Conservation (phyloP, 1,140 invertebrate species). For the Melanaphis sacchari region DNA sequence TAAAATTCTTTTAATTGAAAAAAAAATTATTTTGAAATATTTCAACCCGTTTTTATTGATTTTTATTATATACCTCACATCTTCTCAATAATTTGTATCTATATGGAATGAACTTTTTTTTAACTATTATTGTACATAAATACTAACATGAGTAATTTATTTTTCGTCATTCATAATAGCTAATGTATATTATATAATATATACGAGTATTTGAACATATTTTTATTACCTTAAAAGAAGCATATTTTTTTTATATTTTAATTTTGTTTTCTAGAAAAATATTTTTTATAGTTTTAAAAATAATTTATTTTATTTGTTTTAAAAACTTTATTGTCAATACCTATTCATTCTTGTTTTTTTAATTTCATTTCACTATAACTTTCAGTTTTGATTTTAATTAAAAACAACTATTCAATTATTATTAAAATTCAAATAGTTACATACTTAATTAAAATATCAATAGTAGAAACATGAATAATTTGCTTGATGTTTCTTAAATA, state of each 20-base stretch:
- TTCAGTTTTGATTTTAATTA: not conserved
- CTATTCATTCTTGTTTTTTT: not conserved
- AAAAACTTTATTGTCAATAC: not conserved
- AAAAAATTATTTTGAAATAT: not conserved
- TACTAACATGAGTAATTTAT: not conserved
- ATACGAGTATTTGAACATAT: slow-evolving; percentile 4
- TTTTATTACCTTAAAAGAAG: not conserved
- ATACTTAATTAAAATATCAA: not conserved
- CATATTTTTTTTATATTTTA: not conserved
- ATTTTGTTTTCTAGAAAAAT: not conserved
- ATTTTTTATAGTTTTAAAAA: not conserved
- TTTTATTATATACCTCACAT: not conserved
- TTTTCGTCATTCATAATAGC: not conserved
- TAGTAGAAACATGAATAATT: slow-evolving; percentile 9
- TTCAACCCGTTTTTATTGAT: not conserved
- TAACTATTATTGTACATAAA: not conserved
- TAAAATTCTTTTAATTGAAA: not conserved
- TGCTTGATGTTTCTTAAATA: not conserved
- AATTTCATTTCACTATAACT: not conserved
- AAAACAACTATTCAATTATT: not conserved
- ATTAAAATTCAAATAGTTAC: not conserved
- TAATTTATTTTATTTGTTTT: not conserved
- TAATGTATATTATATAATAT: not conserved
- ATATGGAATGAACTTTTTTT: not conserved
- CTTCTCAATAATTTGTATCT: not conserved